Evolutionary conservation across 2,888 invertebrate genomes (phyloP), one percentile per base, ranked within the genome.

Genomic region (Synergus laeviventris): DNA sequence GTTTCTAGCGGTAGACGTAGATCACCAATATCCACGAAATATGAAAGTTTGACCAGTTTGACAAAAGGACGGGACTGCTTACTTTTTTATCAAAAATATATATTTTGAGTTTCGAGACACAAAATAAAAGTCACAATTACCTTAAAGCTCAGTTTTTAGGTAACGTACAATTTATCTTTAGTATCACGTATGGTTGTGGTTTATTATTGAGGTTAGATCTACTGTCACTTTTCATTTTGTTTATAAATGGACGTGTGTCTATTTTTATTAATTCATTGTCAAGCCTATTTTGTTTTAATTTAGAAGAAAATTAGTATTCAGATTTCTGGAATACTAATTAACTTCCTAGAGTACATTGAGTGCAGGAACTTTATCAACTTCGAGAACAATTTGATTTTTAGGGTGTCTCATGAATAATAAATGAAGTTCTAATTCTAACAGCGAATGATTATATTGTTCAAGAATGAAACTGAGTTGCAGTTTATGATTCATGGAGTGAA

Each of bases 391-490:
- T 24, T 21, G 24, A 24, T 59, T 59, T 24, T 59, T 14, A 24
- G 12, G 59, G 59, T 24, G 21, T 14, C 59, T 59, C 24, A 59
- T 59, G 24, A 59, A 59, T 59, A 59, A 59, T 24, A 59, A 59
- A 59, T 59, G 12, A 21, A 24, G 59, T 59, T 59, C 59, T 59
- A 59, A 59, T 24, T n/a, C n/a, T n/a, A 59, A 59, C 59, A 59
- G 59, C 12, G 24, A 59, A 14, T 59, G 21, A 59, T 59, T 59
- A 59, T 24, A 59, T 59, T 21, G 14, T 59, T 21, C 59, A 24
- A 59, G 59, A 59, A 59, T 24, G 21, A 59, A 59, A 24, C 24
- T 24, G 14, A 59, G 14, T 14, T 59, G 24, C 59, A 24, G 11
- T 24, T 24, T 14, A 59, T 59, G 59, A 59, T 59, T 59, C 59